These are phyloP conservation scores for Thymallus thymallus DNA, from an alignment of 2,113 vertebrate species.

Conservation along the genomic window DNA sequence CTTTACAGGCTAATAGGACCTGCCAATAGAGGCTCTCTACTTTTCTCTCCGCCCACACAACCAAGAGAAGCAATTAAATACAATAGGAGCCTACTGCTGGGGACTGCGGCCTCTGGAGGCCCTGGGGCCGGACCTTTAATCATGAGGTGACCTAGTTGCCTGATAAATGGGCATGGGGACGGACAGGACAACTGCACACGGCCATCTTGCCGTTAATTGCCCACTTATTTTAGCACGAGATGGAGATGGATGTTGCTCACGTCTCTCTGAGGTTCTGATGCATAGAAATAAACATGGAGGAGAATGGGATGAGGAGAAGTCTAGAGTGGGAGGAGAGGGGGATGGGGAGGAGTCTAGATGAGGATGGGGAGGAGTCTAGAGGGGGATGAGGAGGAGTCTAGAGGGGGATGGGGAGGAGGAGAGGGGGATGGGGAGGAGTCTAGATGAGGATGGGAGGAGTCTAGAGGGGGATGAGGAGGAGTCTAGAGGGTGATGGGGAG, in stretches of 20 bases:
- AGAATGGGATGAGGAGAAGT: neutral
- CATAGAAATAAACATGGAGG: slow-evolving; percentile 59
- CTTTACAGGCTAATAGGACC: slow-evolving; percentile 80
- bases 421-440: neutral
- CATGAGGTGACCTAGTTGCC: slow-evolving; percentile 86
- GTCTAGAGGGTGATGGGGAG: too few species aligned
- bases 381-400: neutral
- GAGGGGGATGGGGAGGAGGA: too few species aligned
- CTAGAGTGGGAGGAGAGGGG: neutral
- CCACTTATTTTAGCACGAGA: slow-evolving; percentile 81
- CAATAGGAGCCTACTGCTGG: slow-evolving; percentile 74
- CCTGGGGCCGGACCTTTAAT: slow-evolving; percentile 78
- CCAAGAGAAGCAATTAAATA: slow-evolving; percentile 88
- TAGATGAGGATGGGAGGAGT: too few species aligned
- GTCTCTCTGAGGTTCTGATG: slow-evolving; percentile 62
- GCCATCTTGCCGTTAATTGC: slow-evolving; percentile 89
- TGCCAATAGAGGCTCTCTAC: slow-evolving; percentile 74
- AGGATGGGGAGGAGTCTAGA: too few species aligned
- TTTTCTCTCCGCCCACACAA: slow-evolving; percentile 81
- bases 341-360: neutral
- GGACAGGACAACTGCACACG: slow-evolving; percentile 85
- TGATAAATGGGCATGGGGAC: slow-evolving; percentile 97
- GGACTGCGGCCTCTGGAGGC: slow-evolving; percentile 70
- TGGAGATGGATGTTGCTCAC: slow-evolving; percentile 78
- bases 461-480: too few species aligned